Evolutionary conservation across 2,888 invertebrate species (phyloP).

Genomic region (Thera obeliscata): DNA sequence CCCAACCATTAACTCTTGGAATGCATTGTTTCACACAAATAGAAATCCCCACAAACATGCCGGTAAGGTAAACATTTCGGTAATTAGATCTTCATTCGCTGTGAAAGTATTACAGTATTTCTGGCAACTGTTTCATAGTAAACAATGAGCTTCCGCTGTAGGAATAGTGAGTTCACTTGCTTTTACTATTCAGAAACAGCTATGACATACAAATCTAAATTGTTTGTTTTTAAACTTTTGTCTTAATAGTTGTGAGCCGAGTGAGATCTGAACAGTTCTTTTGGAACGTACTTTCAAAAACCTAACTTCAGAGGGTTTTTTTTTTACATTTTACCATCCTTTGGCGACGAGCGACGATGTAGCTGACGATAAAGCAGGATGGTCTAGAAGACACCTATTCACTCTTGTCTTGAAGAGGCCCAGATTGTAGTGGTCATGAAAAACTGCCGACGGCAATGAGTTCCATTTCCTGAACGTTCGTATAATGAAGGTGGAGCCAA

Average conservation of each 20-base stretch:
- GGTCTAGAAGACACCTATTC: too few relatives aligned
- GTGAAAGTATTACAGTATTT: conserved; percentile 27
- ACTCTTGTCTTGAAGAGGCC: too few relatives aligned
- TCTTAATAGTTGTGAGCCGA: too few relatives aligned
- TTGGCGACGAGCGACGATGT: too few relatives aligned
- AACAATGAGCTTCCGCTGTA: conserved; percentile 31
- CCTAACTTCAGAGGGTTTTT: too few relatives aligned
- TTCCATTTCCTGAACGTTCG: too few relatives aligned
- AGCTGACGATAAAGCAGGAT: too few relatives aligned
- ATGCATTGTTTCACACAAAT: neutral
- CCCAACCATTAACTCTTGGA: neutral
- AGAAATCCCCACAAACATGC: conserved; percentile 5
- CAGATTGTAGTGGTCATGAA: too few relatives aligned
- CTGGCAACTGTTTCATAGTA: conserved; percentile 27
- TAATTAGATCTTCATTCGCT: conserved; percentile 31
- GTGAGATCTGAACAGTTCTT: neutral
- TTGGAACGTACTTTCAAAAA: too few relatives aligned
- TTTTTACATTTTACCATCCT: too few relatives aligned
- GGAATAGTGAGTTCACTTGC: conserved; percentile 17
- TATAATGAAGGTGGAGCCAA: too few relatives aligned
- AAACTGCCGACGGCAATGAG: too few relatives aligned
- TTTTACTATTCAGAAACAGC: conserved; percentile 15
- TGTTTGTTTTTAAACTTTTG: neutral
- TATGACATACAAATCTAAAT: conserved; percentile 15
- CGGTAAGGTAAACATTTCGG: conserved; percentile 16